A percentile compares a stretch with the other conserved stretches of the same genome.
These are phyloP conservation scores for Lipotes vexillifer DNA, from an alignment of 2,113 vertebrate species.

Conservation along the genomic window DNA sequence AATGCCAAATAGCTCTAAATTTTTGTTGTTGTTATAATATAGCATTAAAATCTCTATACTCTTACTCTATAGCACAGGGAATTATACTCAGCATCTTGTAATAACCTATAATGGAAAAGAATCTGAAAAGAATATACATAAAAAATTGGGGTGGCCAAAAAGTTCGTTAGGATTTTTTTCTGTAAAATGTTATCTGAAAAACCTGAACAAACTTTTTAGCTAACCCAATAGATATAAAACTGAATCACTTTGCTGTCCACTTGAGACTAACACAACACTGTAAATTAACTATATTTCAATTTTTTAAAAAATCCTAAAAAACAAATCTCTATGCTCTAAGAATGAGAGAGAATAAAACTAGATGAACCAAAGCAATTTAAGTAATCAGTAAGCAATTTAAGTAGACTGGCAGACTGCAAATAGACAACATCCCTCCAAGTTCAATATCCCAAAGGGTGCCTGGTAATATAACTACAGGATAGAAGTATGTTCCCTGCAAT, in stretches of 20 bases:
- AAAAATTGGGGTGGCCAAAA: background rate
- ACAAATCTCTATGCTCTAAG: background rate
- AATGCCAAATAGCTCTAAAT: background rate
- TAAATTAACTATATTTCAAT: background rate
- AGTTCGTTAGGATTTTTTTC: too few species aligned
- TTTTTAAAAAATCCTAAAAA: background rate
- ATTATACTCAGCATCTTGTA: background rate
- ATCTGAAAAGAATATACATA: background rate
- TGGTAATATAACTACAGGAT: background rate
- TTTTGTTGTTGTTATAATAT: background rate
- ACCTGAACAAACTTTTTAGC: too few species aligned
- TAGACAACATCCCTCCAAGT: background rate
- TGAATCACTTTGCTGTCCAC: background rate
- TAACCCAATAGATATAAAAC: background rate
- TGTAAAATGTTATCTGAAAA: too few species aligned
- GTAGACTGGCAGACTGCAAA: background rate
- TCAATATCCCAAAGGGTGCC: background rate
- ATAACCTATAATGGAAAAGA: background rate
- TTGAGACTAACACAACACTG: background rate
- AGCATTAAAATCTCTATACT: background rate
- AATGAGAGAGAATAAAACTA: background rate
- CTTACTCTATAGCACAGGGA: background rate
- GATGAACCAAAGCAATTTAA: background rate
- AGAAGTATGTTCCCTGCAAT: background rate
- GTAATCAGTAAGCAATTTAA: background rate